Evolutionary conservation across 2,888 invertebrate genomes (phyloP), one percentile per base, ranked within the genome.

Genomic region (Phaonia tiefii): DNA sequence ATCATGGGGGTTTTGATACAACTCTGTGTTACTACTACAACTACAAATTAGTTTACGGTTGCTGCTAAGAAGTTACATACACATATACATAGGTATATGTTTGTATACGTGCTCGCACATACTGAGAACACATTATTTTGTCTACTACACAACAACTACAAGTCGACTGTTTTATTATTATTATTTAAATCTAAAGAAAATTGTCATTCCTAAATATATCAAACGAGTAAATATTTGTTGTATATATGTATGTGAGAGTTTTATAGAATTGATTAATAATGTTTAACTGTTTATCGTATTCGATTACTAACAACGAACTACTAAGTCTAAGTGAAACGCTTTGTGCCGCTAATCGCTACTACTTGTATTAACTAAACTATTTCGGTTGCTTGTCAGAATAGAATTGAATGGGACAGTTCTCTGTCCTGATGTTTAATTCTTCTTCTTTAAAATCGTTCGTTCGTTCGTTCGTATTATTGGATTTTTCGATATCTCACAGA

Each of bases 281-380:
- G 2, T 17, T 15, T 17, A 15, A 56, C 26, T 20, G 22, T 7
- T 15, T 60, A 15, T 60, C 5, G 15, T 31, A n/a, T 58, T 31
- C 60, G 4, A 31, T 37, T 60, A 10, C 60, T 26, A 11, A 37
- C 37, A 60, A 20, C 15, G 8, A 11, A 37, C 42, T 39, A 22
- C 63, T 42, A 60, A 39, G 60, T 2, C 39, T 63, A 63, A 63
- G 22, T 63, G 15, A 39, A 60, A 60, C 37, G 37, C 60, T 37
- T 20, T 49, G n/a, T 31, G 31, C 20, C n/a, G n/a, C n/a, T n/a
- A n/a, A 17, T 20, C 20, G 39, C 49, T 20, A 49, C 49, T 49
- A 31, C 22, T 54, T 25, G 22, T 22, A 54, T 25, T 46, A 37
- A 39, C 63, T 63, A 63, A 63, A 63, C 63, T 63, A 63, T 11